Conservation (phyloP, 2,797 vertebrate genomes). For the Pampus argenteus region DNA sequence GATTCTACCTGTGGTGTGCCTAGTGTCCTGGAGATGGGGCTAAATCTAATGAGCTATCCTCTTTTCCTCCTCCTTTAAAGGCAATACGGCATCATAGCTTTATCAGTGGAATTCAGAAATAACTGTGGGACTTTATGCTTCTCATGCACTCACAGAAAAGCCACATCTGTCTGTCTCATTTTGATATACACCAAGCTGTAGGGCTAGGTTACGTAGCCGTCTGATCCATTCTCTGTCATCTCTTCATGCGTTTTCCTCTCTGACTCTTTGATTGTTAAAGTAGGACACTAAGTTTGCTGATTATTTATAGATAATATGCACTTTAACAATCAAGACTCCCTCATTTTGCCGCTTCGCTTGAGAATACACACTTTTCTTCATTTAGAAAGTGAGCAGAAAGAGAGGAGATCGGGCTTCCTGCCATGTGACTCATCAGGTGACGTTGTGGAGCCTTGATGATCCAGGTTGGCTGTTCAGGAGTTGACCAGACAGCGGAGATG, state of each 20-base stretch:
- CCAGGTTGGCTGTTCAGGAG: slow-evolving; percentile 12
- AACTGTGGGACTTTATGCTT: slow-evolving; percentile 43
- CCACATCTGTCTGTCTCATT: slow-evolving; percentile 13
- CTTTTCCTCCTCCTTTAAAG: slow-evolving; percentile 73
- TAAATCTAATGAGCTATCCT: slow-evolving; percentile 51
- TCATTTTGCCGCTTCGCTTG: slow-evolving; percentile 16
- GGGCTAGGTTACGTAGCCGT: not conserved
- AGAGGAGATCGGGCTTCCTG: slow-evolving; percentile 23
- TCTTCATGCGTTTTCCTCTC: not conserved
- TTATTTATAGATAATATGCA: slow-evolving; percentile 14
- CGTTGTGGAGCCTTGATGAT: slow-evolving; percentile 32
- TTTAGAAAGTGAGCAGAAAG: slow-evolving; percentile 9
- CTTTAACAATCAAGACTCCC: slow-evolving; percentile 22
- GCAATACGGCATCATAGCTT: slow-evolving; percentile 81
- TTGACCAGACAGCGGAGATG: slow-evolving; percentile 12
- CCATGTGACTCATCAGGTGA: slow-evolving; percentile 36
- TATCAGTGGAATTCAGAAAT: slow-evolving; percentile 59
- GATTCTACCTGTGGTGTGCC: slow-evolving; percentile 44
- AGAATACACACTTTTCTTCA: slow-evolving; percentile 5
- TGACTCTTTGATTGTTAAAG: slow-evolving; percentile 14
- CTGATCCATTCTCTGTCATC: slow-evolving; percentile 5
- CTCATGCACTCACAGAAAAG: slow-evolving; percentile 41
- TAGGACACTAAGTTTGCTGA: slow-evolving; percentile 3
- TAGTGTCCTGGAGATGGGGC: slow-evolving; percentile 47
- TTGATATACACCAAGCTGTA: slow-evolving; percentile 28